Evolutionary conservation across 1,140 invertebrate genomes (phyloP), one percentile per base, ranked within the genome.

Genomic region (Nebria ingens): DNA sequence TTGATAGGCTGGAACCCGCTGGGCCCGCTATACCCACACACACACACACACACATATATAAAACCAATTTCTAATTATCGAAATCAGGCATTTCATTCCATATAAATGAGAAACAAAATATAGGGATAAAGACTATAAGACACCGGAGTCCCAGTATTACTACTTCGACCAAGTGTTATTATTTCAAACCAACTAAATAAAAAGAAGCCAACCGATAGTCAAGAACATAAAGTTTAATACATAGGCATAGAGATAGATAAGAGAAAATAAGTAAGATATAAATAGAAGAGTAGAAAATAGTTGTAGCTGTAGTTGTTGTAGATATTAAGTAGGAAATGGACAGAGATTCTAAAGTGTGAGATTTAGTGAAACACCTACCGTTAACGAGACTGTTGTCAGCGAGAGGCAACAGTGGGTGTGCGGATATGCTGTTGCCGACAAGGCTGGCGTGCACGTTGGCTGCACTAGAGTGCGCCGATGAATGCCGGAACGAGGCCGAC

Each of bases 391-490:
- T 68, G 66, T 62, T 68, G 65, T 70, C 67, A 61, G 66, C 67
- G 60, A 71, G 67, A 56, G 69, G 69, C 61, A 71, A 68, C 64
- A 71, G 62, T 54, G 69, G 69, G 63, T 71, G 69, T 42, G 69
- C 69, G 61, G 68, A 70, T 64, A 71, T 70, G 65, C 69, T 71
- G 68, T 70, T 71, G 59, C 69, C 69, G 61, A 71, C 68, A 52
- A 68, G 62, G 57, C 62, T 68, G 56, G 68, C 61, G 63, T 71
- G 67, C 66, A 69, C 64, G 63, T 69, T 68, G 65, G 58, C 59
- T 51, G 65, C 65, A 58, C 66, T 71, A 54, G 68, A 69, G 62
- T 71, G 66, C 56, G 68, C 67, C 60, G 65, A 69, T 63, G 67
- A 66, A 64, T 71, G 69, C 49, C 69, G 65, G 61, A 71, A 71